These are phyloP conservation scores for Merops nubicus DNA, from an alignment of 2,113 vertebrate species.

Conservation along the genomic window DNA sequence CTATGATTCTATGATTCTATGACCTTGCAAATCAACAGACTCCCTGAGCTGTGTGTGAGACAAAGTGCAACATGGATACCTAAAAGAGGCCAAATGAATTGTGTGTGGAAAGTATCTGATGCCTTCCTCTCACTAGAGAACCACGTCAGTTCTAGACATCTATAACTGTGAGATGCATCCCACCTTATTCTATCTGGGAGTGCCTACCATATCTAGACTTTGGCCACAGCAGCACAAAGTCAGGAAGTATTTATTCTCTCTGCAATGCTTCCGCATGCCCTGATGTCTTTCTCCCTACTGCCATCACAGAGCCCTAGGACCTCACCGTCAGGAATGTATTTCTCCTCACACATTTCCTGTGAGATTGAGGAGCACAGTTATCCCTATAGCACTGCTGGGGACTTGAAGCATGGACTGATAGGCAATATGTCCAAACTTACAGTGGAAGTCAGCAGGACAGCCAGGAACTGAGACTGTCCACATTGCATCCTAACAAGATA, in stretches of 20 bases:
- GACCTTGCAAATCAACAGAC: not conserved
- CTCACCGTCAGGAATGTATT: not conserved
- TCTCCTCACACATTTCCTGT: not conserved
- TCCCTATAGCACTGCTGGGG: not conserved
- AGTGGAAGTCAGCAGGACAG: not conserved
- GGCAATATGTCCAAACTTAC: not conserved
- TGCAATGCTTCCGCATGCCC: not conserved
- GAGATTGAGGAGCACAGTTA: not conserved
- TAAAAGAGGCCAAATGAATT: not conserved
- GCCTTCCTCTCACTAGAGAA: not conserved
- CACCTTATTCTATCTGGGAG: not conserved
- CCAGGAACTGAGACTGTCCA: not conserved
- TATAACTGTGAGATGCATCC: not conserved
- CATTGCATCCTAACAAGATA: not conserved
- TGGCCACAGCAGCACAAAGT: not conserved
- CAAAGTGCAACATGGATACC: not conserved
- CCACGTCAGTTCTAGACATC: not conserved
- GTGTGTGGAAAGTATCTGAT: not conserved
- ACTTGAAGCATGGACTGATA: rapidly evolving
- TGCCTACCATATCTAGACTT: not conserved
- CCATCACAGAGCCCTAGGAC: not conserved
- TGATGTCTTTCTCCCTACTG: not conserved
- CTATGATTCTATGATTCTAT: too few relatives aligned
- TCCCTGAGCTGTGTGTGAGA: not conserved
- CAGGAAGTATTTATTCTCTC: not conserved